Evolutionary conservation across 2,797 vertebrate species (phyloP).

Genomic region (Scyliorhinus canicula): DNA sequence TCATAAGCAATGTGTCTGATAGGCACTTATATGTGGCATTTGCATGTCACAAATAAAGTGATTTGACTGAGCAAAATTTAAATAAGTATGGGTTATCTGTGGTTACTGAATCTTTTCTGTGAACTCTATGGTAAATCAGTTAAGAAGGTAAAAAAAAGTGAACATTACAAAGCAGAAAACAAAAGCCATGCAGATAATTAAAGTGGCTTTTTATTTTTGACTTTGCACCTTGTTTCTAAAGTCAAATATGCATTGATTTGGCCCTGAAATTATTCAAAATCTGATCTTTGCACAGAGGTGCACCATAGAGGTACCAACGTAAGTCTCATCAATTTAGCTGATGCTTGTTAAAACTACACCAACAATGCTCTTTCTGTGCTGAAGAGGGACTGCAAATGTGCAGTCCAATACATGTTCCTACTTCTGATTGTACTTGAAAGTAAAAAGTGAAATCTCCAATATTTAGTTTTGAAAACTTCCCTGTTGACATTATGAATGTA

Average conservation of each 20-base stretch:
- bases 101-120: background rate
- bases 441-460: background rate
- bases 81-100: background rate
- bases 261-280: background rate
- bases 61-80: background rate
- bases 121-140: background rate
- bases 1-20: background rate
- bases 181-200: background rate
- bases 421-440: background rate
- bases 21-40: background rate
- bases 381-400: background rate
- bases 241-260: background rate
- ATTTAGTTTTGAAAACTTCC: background rate
- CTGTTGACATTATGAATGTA: background rate
- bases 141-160: background rate
- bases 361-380: background rate
- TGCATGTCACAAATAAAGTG: background rate
- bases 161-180: background rate
- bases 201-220: background rate
- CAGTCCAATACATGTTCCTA: background rate
- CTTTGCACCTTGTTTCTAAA: background rate
- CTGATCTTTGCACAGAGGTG: background rate
- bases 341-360: background rate
- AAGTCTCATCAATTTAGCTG: background rate
- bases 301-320: background rate